Percentiles rank a stretch among this genome's conserved stretches.
phyloP scores from a whole-genome alignment of 1,140 invertebrate genomes.

The Macrobrachium nipponense region DNA sequence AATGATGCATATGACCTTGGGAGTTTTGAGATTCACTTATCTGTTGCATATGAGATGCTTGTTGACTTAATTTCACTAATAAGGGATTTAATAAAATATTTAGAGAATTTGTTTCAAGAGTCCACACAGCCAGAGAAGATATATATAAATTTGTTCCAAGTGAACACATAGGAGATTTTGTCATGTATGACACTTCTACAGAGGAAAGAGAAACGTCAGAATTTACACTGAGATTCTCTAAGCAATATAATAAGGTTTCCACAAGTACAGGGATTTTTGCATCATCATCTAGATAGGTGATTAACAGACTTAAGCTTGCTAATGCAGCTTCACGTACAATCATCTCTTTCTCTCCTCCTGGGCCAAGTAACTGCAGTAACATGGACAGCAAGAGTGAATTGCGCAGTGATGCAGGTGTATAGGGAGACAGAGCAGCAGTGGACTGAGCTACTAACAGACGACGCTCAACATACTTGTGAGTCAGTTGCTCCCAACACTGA shows the following conservation, averaged over 20 bases:
- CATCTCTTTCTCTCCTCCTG: conserved; percentile 78
- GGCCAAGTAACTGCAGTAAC: conserved; percentile 78
- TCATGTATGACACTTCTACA: neutral
- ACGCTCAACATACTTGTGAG: conserved; percentile 79
- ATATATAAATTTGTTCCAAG: conserved; percentile 66
- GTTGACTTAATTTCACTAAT: conserved; percentile 55
- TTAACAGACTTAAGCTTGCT: conserved; percentile 76
- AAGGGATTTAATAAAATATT: conserved; percentile 48
- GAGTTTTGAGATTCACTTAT: neutral
- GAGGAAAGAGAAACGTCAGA: neutral
- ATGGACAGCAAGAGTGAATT: conserved; percentile 81
- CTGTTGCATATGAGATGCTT: neutral
- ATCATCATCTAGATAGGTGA: conserved; percentile 76
- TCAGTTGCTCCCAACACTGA: conserved; percentile 83
- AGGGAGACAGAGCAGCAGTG: conserved; percentile 79
- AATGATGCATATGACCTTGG: conserved; percentile 6
- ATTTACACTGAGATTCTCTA: conserved; percentile 6
- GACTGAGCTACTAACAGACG: conserved; percentile 80
- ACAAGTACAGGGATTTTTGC: conserved; percentile 78
- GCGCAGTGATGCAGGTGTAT: conserved; percentile 77
- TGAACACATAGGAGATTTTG: conserved; percentile 63
- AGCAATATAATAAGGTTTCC: conserved; percentile 56
- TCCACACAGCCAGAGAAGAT: conserved; percentile 73
- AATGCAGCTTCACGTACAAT: conserved; percentile 76
- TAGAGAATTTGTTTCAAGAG: conserved; percentile 72